Conservation (phyloP, 2,797 vertebrate species). For the Acipenser oxyrinchus region DNA sequence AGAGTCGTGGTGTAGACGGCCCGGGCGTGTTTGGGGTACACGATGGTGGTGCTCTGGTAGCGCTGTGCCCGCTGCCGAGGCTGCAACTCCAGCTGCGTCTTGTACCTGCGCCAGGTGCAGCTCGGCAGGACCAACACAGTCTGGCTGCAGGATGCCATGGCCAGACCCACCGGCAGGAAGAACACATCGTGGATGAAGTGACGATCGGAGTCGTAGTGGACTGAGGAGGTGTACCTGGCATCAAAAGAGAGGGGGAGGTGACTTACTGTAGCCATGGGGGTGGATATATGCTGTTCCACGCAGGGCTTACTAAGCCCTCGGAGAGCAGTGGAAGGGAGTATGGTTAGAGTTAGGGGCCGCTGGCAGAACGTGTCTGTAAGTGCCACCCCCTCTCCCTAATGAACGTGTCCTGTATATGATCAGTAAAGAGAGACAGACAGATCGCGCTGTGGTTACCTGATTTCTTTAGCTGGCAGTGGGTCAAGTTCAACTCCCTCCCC, state of each 20-base stretch:
- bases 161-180: constrained; percentile 65
- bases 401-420: no score
- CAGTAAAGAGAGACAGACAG: no score
- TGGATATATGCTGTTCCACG: no score
- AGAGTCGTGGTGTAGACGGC: constrained; percentile 79
- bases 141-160: constrained; percentile 77
- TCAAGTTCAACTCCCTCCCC: constrained; percentile 88
- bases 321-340: neutral
- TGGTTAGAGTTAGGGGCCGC: neutral
- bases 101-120: constrained; percentile 88
- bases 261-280: no score
- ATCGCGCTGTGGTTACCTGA: constrained; percentile 62
- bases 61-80: constrained; percentile 67
- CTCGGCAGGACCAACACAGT: constrained; percentile 72
- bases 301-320: no score
- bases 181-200: constrained; percentile 81
- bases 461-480: constrained; percentile 78
- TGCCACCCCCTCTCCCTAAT: no score
- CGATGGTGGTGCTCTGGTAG: constrained; percentile 83
- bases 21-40: constrained; percentile 85
- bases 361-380: no score
- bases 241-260: no score
- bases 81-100: constrained; percentile 73
- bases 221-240: constrained; percentile 80
- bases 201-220: constrained; percentile 79